Base-by-base conservation (phyloP, 2,888 invertebrate genomes). In the Meloe dianella region DNA sequence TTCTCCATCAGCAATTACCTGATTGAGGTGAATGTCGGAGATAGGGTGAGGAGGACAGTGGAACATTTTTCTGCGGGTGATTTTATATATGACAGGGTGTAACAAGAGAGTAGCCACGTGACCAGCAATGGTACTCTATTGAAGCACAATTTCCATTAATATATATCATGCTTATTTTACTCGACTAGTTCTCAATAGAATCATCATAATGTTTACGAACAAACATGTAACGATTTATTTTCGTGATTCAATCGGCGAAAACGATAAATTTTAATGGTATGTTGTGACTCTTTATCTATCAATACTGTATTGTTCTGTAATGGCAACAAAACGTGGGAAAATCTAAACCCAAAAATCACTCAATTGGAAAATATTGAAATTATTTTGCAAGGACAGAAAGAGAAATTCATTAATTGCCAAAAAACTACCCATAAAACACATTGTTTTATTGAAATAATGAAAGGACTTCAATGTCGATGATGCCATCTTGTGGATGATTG, bases 81-180 rank as follows among this genome's bases (percentile, higher is more conserved):
- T 59, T 68, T 58, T 62, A 63, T 20, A 20, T 63, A 57, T 14
- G 12, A 35, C 65, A 61, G 67, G 71, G 68, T 65, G 68, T 66
- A 68, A 47, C 20, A 20, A 9, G 20, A 68, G 68, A 41, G 41
- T 61, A 61, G 69, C 63, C 71, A 71, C 71, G 69, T 59, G 71
- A 67, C 71, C 67, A 57, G 65, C 32, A 5, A 32, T 61, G 71
- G 64, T 69, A 67, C 67, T 68, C 64, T 61, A 60, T 68, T 66
- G 54, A 60, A 54, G 51, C 68, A 69, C 62, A 57, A 30, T 64
- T 63, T 68, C 65, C 68, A 67, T 71, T 73, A 74, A 75, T 75
- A 74, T 74, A 73, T 73, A 35, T 35, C 68, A 70, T 67, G 73
- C 68, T 73, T 71, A 72, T 72, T 74, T 70, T 72, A 66, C 69